These are phyloP conservation scores for Phymatocera aterrima DNA, from an alignment of 2,888 invertebrate genomes.

Conservation along the genomic window DNA sequence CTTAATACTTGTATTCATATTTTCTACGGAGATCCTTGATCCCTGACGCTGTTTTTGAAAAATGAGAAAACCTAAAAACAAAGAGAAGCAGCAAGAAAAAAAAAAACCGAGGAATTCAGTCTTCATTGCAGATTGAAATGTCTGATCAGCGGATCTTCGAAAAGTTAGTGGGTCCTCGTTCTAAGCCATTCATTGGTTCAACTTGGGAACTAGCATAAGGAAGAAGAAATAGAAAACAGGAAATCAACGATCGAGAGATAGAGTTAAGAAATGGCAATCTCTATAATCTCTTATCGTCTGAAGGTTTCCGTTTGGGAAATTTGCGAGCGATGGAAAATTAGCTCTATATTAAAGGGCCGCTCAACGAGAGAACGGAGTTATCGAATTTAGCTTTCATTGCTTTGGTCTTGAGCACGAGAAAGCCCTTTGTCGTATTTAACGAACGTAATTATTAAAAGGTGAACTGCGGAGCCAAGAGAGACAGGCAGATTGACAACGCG, in stretches of 20 bases:
- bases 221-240: neutral
- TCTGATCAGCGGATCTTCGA: constrained; percentile 25
- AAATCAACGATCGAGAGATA: neutral
- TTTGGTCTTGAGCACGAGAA: neutral
- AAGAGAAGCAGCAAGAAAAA: neutral
- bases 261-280: constrained; percentile 36
- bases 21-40: neutral
- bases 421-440: constrained; percentile 21
- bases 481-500: neutral
- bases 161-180: constrained; percentile 6
- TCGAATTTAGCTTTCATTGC: constrained; percentile 34
- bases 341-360: constrained; percentile 1
- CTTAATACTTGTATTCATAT: neutral
- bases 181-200: constrained; percentile 11
- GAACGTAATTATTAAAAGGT: constrained; percentile 38
- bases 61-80: neutral
- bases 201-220: constrained; percentile 7
- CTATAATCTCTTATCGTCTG: neutral
- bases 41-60: neutral
- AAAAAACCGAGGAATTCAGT: constrained; percentile 4
- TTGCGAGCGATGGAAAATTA: constrained; percentile 20
- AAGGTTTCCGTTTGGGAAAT: constrained; percentile 27
- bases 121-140: neutral
- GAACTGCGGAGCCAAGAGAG: constrained; percentile 4
- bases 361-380: constrained; percentile 19